Conservation (phyloP, 2,113 vertebrate genomes). For the Hyperoodon ampullatus region DNA sequence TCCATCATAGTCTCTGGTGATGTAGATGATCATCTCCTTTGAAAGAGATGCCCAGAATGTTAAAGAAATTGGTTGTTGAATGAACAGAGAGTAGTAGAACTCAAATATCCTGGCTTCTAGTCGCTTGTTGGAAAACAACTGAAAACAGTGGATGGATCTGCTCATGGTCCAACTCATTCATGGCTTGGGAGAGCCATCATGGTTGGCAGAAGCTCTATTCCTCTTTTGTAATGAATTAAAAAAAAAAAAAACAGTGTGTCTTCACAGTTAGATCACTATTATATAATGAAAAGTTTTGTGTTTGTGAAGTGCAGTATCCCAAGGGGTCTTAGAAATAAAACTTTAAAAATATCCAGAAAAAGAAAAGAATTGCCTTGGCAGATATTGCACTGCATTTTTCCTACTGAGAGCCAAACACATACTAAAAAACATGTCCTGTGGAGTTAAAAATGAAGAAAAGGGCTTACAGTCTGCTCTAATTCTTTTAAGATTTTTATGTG, state of each 20-base stretch:
- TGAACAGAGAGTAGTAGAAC: not conserved
- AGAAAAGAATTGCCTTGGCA: slow-evolving; percentile 46
- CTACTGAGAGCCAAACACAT: slow-evolving; percentile 28
- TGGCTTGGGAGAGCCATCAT: not conserved
- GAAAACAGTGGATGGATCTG: not conserved
- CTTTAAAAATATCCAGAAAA: slow-evolving; percentile 43
- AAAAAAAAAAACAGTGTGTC: slow-evolving; percentile 5
- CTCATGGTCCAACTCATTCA: not conserved
- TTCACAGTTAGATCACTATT: slow-evolving; percentile 49
- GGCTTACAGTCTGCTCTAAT: slow-evolving; percentile 45
- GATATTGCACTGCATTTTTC: slow-evolving; percentile 20
- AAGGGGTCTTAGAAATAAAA: slow-evolving; percentile 54
- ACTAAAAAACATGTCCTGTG: slow-evolving; percentile 36
- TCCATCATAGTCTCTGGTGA: not conserved
- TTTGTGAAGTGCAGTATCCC: slow-evolving; percentile 38
- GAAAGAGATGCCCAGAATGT: not conserved
- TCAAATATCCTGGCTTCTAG: not conserved
- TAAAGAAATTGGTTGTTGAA: slow-evolving; percentile 2
- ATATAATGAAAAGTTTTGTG: slow-evolving; percentile 47
- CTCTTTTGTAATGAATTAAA: slow-evolving; percentile 12
- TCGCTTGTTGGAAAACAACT: not conserved
- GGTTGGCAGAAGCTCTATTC: not conserved
- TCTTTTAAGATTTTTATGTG: slow-evolving; percentile 64
- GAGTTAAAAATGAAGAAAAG: slow-evolving; percentile 67
- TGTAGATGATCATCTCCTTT: not conserved